Evolutionary conservation across 2,888 invertebrate species (phyloP).

Genomic region (Aricia artaxerxes): DNA sequence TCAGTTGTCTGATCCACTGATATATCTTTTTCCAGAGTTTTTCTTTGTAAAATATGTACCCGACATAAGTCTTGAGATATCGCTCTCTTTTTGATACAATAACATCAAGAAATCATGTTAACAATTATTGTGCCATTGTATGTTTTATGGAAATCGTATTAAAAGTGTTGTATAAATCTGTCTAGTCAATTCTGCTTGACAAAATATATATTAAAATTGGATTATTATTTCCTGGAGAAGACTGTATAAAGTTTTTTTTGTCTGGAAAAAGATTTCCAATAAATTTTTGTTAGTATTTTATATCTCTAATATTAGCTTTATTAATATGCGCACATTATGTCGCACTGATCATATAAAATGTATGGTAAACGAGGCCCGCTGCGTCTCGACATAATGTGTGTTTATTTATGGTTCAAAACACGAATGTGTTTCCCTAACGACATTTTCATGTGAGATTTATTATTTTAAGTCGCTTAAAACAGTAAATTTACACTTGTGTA

Average conservation of each 20-base stretch:
- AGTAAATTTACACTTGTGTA: not conserved
- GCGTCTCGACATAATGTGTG: not conserved
- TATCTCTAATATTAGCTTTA: not conserved
- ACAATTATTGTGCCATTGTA: constrained; percentile 19
- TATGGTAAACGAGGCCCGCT: not conserved
- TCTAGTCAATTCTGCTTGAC: constrained; percentile 28
- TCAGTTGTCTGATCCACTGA: not conserved
- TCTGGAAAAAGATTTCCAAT: not conserved
- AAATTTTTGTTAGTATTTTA: not conserved
- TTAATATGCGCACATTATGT: not conserved
- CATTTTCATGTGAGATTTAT: constrained; percentile 18
- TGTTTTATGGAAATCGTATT: constrained; percentile 11
- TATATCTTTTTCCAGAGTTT: not conserved
- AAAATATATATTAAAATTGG: not conserved
- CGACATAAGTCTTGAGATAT: not conserved
- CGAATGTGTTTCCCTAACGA: not conserved
- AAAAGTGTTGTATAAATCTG: constrained; percentile 6
- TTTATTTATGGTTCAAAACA: not conserved
- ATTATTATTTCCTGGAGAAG: not conserved
- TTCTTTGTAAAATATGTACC: not conserved
- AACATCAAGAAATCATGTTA: constrained; percentile 19
- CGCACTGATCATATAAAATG: not conserved
- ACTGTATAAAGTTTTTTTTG: not conserved
- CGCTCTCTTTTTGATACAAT: not conserved
- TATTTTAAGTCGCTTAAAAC: constrained; percentile 20